Evolutionary conservation across 2,888 invertebrate genomes (phyloP), one percentile per base, ranked within the genome.

Genomic region (Emesis castigata): DNA sequence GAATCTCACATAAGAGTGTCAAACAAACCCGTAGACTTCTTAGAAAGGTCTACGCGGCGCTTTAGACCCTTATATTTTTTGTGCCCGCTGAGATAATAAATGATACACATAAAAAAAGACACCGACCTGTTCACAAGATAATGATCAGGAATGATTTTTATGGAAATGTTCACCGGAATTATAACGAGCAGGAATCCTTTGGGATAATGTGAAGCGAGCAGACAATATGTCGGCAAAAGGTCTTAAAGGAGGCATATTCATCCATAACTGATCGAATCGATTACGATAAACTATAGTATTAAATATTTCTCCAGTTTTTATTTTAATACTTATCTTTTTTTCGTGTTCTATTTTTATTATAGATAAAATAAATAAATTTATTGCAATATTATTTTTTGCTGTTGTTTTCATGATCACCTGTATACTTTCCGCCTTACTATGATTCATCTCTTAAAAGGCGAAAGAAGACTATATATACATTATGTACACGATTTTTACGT

Each of bases 111-210:
- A 93, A 93, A 93, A 94, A 95, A 94, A 92, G 91, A 93, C 92
- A 92, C 92, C 93, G 94, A 95, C 95, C 95, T 95, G 95, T 93
- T 94, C 94, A 91, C 90, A 88, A 89, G 95, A 95, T 95, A 95
- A 94, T 92, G 92, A 95, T 95, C 95, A 87, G 88, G 91, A 93
- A 93, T 92, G 89, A 94, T 95, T 95, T 95, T 95, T 95, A 95
- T 95, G 94, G 94, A 94, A 95, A 95, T 94, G 91, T 91, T 93
- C 90, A 90, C 91, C 92, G 94, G 94, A 94, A 95, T 95, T 94
- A 93, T 94, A 94, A 94, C 91, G 91, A 94, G 93, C 92, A 92
- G 91, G 90, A 93, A 93, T 94, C 94, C 94, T 94, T 94, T 93
- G 94, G 93, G 94, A 94, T 92, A 93, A 91, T 92, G 90, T 91